These are phyloP conservation scores for Piaya cayana DNA, from an alignment of 2,113 vertebrate genomes.

Conservation along the genomic window DNA sequence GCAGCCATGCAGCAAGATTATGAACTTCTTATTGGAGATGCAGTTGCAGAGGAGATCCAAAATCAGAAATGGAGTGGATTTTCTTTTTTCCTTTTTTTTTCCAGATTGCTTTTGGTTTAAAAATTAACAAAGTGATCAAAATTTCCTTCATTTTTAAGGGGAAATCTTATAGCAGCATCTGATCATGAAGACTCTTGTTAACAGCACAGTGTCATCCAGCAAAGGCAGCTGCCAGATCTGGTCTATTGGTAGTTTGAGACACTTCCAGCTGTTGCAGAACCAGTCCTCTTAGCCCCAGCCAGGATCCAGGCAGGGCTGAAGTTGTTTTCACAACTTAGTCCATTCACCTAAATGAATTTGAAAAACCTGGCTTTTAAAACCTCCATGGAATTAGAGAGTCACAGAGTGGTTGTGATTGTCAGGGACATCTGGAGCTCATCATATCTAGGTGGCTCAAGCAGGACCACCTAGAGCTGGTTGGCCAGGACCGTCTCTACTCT, in stretches of 20 bases:
- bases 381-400: background rate
- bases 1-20: background rate
- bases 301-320: background rate
- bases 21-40: background rate
- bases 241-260: background rate
- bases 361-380: background rate
- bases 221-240: background rate
- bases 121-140: background rate
- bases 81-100: background rate
- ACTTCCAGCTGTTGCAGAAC: background rate
- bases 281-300: background rate
- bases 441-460: background rate
- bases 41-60: background rate
- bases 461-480: background rate
- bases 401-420: background rate
- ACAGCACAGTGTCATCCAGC: background rate
- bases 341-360: background rate
- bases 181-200: background rate
- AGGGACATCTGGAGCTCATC: background rate
- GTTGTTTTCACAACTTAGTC: background rate
- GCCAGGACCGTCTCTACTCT: background rate
- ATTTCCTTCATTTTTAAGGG: background rate
- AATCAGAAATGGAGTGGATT: background rate
- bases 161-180: background rate
- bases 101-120: background rate